Evolutionary conservation across 2,113 vertebrate genomes (phyloP).

Genomic region (Phylloscopus trochilus): DNA sequence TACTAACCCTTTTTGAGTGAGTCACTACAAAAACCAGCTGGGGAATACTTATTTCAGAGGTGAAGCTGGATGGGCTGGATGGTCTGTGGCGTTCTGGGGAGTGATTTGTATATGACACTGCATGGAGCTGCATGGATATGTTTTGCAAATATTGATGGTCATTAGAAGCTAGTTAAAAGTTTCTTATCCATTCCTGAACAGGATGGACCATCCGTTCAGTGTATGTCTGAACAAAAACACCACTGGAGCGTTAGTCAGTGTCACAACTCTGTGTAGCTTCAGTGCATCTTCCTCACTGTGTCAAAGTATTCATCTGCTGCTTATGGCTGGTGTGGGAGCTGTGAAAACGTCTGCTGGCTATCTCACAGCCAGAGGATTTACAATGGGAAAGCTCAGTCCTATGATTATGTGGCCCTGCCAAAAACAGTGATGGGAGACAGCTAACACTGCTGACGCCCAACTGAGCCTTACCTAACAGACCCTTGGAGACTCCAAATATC

Average conservation of each 20-base stretch:
- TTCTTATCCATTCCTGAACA: background rate
- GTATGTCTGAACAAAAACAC: background rate
- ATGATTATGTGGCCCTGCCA: background rate
- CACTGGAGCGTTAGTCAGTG: background rate
- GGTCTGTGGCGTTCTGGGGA: background rate
- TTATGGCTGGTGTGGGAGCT: background rate
- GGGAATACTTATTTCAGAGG: background rate
- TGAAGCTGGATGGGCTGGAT: background rate
- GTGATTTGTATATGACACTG: background rate
- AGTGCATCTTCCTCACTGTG: background rate
- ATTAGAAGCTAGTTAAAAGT: background rate
- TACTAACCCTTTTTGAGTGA: slow-evolving; percentile 2
- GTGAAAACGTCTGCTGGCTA: background rate
- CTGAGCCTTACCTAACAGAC: background rate
- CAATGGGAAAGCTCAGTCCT: background rate
- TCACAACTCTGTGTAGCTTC: background rate
- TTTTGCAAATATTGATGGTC: background rate
- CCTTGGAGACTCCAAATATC: background rate
- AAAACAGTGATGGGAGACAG: background rate
- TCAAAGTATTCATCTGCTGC: background rate
- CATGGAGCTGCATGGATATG: background rate
- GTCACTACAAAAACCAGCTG: background rate
- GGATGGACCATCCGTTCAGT: background rate
- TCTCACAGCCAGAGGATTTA: background rate
- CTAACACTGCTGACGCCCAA: background rate